Evolutionary conservation across 2,113 vertebrate species (phyloP), one percentile per base, ranked within the genome.

Genomic region (Lipotes vexillifer): DNA sequence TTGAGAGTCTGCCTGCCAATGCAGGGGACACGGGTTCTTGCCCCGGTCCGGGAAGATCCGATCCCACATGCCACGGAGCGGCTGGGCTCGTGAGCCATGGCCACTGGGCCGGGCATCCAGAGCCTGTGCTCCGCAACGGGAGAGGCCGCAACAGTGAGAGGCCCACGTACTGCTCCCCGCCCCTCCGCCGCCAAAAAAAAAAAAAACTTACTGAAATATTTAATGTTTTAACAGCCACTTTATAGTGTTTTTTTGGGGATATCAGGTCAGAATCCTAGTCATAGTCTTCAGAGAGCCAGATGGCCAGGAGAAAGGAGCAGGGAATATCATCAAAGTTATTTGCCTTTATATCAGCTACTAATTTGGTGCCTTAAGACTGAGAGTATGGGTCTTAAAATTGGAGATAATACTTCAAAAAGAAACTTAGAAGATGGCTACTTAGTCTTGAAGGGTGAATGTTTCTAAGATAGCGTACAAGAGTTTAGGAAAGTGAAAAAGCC

Each of bases 391-490:
- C 55, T 71, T 21, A 63, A 57, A 66, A 85, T n/a, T 57, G 61
- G 72, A 78, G 83, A 66, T 44, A 87, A 46, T 31, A 68, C 23
- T 72, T 44, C 38, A 61, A 52, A 88, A 88, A 33, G 12, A 82
- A 81, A 44, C 15, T 57, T 44, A 69, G 59, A 86, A 69, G 23
- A 69, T 41, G 25, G 23, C 6, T 31, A 27, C n/a, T 78, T 41
- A 59, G 21, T 44, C 31, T 87, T 75, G 27, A 87, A 78, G 33
- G 36, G 31, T 49, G 38, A 71, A 38, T 71, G 31, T 94, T 61
- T 81, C 61, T 25, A 81, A 88, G 41, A 33, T 52, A 36, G 20
- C n/a, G 18, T 38, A 13, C 13, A 61, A 31, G 8, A 71, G 25
- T 52, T 94, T 81, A 27, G 20, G 29, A n/a, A n/a, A n/a, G n/a